Conservation (phyloP, 2,113 vertebrate genomes). For the Nanorana parkeri region DNA sequence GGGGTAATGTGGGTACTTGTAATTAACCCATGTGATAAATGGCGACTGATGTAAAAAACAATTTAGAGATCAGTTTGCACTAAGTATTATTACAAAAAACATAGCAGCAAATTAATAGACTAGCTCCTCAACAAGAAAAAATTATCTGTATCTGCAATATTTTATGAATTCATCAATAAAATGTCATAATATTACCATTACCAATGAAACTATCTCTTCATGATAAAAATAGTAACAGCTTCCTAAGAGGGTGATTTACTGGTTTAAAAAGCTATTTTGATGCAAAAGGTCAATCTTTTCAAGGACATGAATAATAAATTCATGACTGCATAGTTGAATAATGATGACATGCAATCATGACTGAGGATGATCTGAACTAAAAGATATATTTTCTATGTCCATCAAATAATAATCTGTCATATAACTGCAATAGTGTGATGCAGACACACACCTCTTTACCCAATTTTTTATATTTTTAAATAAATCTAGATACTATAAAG, state of each 20-base stretch:
- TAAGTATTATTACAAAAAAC: no score
- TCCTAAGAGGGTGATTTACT: background rate
- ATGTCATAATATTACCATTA: background rate
- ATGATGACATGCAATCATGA: constrained; percentile 28
- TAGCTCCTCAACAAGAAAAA: no score
- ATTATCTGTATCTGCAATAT: no score
- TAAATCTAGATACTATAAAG: no score
- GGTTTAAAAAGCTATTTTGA: background rate
- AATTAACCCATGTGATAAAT: no score
- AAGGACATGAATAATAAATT: constrained; percentile 30
- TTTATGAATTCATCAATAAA: no score
- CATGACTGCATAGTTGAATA: constrained; percentile 34
- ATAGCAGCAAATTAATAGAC: no score
- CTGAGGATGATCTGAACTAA: constrained; percentile 10
- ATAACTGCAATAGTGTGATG: background rate
- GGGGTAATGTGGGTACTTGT: no score
- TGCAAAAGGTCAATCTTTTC: constrained; percentile 21
- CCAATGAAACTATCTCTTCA: background rate
- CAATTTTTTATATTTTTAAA: no score
- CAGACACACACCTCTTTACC: no score
- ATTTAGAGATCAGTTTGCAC: no score
- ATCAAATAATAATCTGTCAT: background rate
- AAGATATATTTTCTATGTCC: constrained; percentile 23
- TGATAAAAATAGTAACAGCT: background rate
- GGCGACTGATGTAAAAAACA: no score